Evolutionary conservation across 2,113 vertebrate genomes (phyloP).

Genomic region (Phylloscopus trochiloides): DNA sequence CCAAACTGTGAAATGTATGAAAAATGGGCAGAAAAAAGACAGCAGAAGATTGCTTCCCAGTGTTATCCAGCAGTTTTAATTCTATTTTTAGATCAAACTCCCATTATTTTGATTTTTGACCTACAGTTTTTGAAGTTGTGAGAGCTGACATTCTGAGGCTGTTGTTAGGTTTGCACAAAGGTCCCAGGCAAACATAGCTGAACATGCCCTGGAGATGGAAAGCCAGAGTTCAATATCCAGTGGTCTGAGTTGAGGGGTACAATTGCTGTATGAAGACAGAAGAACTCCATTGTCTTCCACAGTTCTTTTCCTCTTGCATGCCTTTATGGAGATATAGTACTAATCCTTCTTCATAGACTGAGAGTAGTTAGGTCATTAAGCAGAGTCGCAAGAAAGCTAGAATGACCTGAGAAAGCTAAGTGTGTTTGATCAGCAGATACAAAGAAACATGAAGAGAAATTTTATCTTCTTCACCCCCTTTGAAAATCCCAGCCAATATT

Average conservation of each 20-base stretch:
- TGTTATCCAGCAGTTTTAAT: not conserved
- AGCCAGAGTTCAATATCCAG: not conserved
- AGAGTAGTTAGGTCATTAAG: not conserved
- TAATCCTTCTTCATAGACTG: not conserved
- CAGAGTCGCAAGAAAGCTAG: not conserved
- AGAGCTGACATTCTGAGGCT: not conserved
- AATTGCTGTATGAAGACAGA: not conserved
- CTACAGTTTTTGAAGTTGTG: not conserved
- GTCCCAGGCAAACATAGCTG: not conserved
- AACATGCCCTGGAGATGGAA: rapidly evolving
- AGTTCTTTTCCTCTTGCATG: not conserved
- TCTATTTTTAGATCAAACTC: not conserved
- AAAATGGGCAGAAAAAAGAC: not conserved
- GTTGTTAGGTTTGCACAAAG: not conserved
- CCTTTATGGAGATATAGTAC: not conserved
- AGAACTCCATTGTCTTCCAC: not conserved
- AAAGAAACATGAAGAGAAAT: not conserved
- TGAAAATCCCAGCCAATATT: not conserved
- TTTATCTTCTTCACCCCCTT: not conserved
- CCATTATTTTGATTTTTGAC: not conserved
- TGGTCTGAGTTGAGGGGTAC: not conserved
- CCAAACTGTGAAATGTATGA: not conserved
- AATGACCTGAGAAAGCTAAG: not conserved
- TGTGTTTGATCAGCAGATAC: not conserved
- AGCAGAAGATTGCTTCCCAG: not conserved